These are phyloP conservation scores for Amorpha juglandis DNA, from an alignment of 2,888 invertebrate species.

Conservation along the genomic window DNA sequence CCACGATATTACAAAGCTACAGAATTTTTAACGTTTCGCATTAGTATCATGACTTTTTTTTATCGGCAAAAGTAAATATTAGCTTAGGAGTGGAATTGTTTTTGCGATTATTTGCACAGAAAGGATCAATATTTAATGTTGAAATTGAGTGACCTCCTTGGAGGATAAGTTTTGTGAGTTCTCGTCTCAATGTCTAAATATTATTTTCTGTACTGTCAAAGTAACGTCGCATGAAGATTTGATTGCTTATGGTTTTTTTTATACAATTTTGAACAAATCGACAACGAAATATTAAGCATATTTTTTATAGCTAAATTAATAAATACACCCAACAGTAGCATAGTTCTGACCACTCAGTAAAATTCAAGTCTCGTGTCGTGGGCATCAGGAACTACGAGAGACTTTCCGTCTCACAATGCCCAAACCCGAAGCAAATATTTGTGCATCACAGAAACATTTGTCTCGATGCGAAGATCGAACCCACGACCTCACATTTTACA, in stretches of 20 bases:
- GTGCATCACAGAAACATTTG: too few species aligned
- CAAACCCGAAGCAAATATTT: too few species aligned
- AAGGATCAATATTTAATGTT: conserved; percentile 13
- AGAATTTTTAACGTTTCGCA: conserved; percentile 26
- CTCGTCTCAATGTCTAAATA: background rate
- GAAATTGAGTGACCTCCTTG: conserved; percentile 7
- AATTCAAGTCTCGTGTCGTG: too few species aligned
- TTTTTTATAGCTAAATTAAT: too few species aligned
- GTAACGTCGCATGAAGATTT: background rate
- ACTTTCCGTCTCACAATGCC: too few species aligned
- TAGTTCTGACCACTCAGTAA: too few species aligned
- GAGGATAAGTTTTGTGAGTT: background rate
- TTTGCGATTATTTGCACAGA: conserved; percentile 6
- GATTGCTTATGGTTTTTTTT: background rate
- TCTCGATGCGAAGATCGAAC: too few species aligned
- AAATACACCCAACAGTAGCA: too few species aligned
- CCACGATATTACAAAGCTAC: conserved; percentile 28
- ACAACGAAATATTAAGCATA: too few species aligned
- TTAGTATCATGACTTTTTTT: conserved; percentile 28
- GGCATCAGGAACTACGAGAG: too few species aligned
- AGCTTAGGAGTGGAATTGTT: conserved; percentile 17
- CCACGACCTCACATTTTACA: too few species aligned
- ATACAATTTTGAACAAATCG: too few species aligned
- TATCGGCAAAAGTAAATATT: conserved; percentile 26
- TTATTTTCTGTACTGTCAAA: background rate